Conservation (phyloP, 2,113 vertebrate genomes). For the Psophia crepitans region DNA sequence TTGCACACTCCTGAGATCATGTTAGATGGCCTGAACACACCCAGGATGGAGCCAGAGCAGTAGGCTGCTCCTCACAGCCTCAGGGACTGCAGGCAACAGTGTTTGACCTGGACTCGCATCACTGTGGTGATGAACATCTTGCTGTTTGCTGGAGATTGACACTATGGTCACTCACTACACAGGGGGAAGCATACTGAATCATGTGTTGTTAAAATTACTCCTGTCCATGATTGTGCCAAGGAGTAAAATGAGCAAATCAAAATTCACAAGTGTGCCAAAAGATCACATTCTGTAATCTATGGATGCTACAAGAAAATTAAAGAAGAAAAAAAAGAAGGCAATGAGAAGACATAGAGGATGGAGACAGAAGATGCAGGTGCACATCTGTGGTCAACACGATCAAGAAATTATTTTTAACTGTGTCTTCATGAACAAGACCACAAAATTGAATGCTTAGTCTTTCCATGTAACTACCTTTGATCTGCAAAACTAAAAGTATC, state of each 20-base stretch:
- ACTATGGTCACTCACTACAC: too few relatives aligned
- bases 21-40: background rate
- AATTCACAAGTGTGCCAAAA: too few relatives aligned
- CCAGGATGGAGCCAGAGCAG: background rate
- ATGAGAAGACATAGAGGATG: background rate
- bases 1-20: background rate
- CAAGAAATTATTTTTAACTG: background rate
- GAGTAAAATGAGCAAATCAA: background rate
- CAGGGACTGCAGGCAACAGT: background rate
- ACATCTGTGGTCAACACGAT: background rate
- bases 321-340: background rate
- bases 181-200: background rate
- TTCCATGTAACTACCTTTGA: background rate
- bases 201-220: background rate
- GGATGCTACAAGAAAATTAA: background rate
- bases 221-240: background rate
- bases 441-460: background rate
- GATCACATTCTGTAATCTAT: too few relatives aligned
- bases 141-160: background rate
- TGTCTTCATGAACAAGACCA: background rate
- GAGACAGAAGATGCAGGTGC: background rate
- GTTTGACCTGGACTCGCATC: fast-evolving
- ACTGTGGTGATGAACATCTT: background rate
- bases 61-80: background rate
- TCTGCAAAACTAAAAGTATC: background rate